Conservation (phyloP, 92 coral and sea anemone genomes). For the Siderastrea siderea region DNA sequence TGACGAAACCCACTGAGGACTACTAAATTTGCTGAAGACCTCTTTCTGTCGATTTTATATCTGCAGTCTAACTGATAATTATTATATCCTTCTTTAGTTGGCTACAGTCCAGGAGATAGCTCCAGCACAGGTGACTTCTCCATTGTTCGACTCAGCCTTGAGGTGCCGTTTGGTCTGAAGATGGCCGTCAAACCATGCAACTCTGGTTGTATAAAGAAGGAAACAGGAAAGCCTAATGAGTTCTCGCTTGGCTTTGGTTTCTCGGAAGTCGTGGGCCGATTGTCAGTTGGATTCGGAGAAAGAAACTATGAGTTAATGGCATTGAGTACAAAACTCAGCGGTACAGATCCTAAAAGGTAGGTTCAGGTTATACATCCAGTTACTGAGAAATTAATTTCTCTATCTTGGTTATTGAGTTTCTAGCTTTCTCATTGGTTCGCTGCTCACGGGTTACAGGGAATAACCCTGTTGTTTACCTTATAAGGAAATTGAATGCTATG, state of each 20-base stretch:
- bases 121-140: constrained; percentile 44
- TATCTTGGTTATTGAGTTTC: too few relatives aligned
- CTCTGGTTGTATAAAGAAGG: constrained; percentile 18
- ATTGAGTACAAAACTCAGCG: neutral
- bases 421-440: too few relatives aligned
- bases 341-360: neutral
- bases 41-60: too few relatives aligned
- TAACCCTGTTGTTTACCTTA: too few relatives aligned
- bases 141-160: constrained; percentile 54
- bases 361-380: neutral
- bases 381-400: too few relatives aligned
- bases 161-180: constrained; percentile 41
- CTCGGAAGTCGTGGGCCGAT: constrained; percentile 37
- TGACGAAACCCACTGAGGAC: too few relatives aligned
- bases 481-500: too few relatives aligned
- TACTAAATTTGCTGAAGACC: too few relatives aligned
- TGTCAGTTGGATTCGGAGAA: constrained; percentile 40
- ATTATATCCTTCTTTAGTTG: neutral
- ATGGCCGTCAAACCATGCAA: constrained; percentile 41
- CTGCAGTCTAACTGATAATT: too few relatives aligned
- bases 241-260: constrained; percentile 28
- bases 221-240: constrained; percentile 8
- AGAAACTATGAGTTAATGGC: constrained; percentile 21
- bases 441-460: too few relatives aligned
- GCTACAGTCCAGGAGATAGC: constrained; percentile 21